Evolutionary conservation across 1,140 invertebrate species (phyloP), one percentile per base, ranked within the genome.

Genomic region (Aphaenogaster ashmeadi): DNA sequence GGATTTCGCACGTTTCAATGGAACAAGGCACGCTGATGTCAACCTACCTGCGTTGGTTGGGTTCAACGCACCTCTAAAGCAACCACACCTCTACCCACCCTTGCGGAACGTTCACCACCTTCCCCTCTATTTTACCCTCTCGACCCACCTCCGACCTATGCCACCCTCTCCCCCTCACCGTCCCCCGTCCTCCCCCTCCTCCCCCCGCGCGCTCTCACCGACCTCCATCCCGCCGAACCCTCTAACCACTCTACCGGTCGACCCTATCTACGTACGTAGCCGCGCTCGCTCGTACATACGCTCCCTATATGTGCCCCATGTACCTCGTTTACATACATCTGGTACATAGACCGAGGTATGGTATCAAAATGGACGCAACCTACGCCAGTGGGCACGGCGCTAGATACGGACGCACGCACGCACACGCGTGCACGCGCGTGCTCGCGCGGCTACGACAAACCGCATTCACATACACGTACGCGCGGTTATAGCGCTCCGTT

Each of bases 11-110:
- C 91, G 92, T 93, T 92, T 92, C 93, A 92, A 93, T 93, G 93
- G 89, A 92, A 93, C 93, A 91, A 93, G 92, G 91, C 91, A 92
- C 89, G 90, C 67, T 84, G 92, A 93, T 93, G 93, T 93, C 93
- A 93, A 93, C 91, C 91, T 92, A 93, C 93, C 93, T 94, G 93
- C 90, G 90, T 92, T 66, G 92, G 86, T 92, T 66, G 93, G 92
- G 93, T 94, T 94, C 92, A 93, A 93, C 93, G 93, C 91, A 94
- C 93, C 92, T 93, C 93, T 92, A 94, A 94, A 93, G 92, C 92
- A 93, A 94, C 92, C 92, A 92, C 92, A 94, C 92, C 92, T 93
- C 90, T 88, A 89, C 87, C 91, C 81, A 87, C 89, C 91, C 89
- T 89, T 87, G 69, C 89, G 88, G 84, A 92, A 91, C 90, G 90